These are phyloP conservation scores for Drosophila neocordata DNA, from an alignment of 1,140 invertebrate genomes.

Conservation along the genomic window DNA sequence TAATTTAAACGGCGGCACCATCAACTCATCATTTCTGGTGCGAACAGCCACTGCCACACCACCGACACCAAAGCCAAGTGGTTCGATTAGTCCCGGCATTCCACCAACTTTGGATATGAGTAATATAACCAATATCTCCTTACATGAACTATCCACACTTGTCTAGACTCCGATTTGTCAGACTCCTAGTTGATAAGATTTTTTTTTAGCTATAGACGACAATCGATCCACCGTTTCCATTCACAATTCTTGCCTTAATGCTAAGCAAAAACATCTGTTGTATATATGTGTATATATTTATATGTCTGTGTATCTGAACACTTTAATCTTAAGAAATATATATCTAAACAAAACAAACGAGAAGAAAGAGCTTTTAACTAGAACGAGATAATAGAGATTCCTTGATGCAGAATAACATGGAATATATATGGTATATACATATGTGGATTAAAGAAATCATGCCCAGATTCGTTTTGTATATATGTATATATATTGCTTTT, in stretches of 20 bases:
- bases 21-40: constrained; percentile 76
- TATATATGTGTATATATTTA: constrained; percentile 69
- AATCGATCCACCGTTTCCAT: constrained; percentile 52
- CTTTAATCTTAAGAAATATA: background rate
- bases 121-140: constrained; percentile 85
- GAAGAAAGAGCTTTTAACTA: background rate
- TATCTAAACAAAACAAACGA: background rate
- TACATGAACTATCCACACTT: constrained; percentile 88
- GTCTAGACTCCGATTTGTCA: constrained; percentile 78
- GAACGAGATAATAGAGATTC: no score
- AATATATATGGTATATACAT: no score
- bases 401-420: no score
- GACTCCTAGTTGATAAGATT: background rate
- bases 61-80: constrained; percentile 83
- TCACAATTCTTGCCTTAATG: constrained; percentile 17
- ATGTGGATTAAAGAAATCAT: no score
- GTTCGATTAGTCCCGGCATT: constrained; percentile 86
- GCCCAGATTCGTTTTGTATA: no score
- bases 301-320: constrained; percentile 8
- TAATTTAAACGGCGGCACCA: constrained; percentile 29
- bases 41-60: constrained; percentile 84
- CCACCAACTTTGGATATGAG: constrained; percentile 87
- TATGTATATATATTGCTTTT: no score
- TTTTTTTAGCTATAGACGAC: constrained; percentile 31
- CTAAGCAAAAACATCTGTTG: constrained; percentile 33